A percentile compares a stretch with the other conserved stretches of the same genome.
These are phyloP conservation scores for Upupa epops DNA, from an alignment of 2,113 vertebrate species.

Conservation along the genomic window DNA sequence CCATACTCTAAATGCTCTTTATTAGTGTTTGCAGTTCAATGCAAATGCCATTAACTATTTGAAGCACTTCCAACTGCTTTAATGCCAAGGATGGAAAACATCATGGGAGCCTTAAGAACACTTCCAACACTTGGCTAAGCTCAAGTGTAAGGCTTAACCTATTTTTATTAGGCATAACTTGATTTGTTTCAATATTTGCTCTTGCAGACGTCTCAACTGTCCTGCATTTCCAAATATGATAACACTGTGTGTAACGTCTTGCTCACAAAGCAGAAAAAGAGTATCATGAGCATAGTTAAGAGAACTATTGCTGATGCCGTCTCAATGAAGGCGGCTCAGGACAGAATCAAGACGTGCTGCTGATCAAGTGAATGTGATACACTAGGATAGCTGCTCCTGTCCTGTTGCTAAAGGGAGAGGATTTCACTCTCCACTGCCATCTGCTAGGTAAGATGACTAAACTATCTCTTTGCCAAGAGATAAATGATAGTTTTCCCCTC, in stretches of 20 bases:
- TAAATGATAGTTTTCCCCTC: background rate
- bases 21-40: background rate
- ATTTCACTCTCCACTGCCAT: background rate
- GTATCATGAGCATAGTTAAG: background rate
- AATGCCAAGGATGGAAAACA: background rate
- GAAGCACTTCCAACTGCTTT: background rate
- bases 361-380: rapidly evolving
- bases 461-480: background rate
- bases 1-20: background rate
- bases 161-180: background rate
- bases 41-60: background rate
- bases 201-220: background rate
- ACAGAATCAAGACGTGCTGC: background rate
- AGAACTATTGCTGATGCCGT: background rate
- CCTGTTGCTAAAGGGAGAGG: background rate
- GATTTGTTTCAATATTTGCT: background rate
- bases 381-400: background rate
- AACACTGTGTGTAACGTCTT: background rate
- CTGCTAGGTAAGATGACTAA: background rate
- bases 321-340: background rate
- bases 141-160: background rate
- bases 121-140: background rate
- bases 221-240: background rate
- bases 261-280: background rate
- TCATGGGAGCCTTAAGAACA: background rate